These are phyloP conservation scores for Tinamus guttatus DNA, from an alignment of 2,113 vertebrate genomes.

Conservation along the genomic window DNA sequence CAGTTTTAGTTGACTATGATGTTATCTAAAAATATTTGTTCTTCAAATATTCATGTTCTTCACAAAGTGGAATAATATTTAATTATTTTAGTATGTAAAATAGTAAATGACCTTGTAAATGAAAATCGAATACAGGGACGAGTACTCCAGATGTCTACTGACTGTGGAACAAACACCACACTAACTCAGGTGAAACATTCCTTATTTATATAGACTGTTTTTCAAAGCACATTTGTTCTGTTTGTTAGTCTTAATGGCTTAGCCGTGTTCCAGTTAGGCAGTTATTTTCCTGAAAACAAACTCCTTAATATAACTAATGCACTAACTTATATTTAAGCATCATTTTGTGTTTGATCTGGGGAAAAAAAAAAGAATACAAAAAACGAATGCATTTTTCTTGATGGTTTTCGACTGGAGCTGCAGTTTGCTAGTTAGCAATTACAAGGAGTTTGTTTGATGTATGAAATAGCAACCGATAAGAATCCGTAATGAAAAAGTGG, in stretches of 20 bases:
- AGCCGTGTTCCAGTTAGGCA: background rate
- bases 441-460: background rate
- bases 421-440: background rate
- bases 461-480: background rate
- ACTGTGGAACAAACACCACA: background rate
- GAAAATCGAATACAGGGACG: constrained; percentile 18
- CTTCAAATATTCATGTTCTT: constrained; percentile 41
- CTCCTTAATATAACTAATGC: background rate
- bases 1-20: constrained; percentile 5
- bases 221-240: constrained; percentile 18
- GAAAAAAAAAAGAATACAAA: no score
- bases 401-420: background rate
- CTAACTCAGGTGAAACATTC: constrained; percentile 11
- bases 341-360: constrained; percentile 2
- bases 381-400: background rate
- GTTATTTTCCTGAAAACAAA: constrained; percentile 16
- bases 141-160: background rate
- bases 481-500: background rate
- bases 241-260: constrained; percentile 21
- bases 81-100: constrained; percentile 31
- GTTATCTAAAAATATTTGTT: constrained; percentile 11
- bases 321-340: constrained; percentile 24
- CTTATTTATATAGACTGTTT: background rate
- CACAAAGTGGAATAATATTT: background rate
- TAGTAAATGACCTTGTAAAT: constrained; percentile 23